Evolutionary conservation across 1,140 invertebrate genomes (phyloP).

Genomic region (Bombus consobrinus): DNA sequence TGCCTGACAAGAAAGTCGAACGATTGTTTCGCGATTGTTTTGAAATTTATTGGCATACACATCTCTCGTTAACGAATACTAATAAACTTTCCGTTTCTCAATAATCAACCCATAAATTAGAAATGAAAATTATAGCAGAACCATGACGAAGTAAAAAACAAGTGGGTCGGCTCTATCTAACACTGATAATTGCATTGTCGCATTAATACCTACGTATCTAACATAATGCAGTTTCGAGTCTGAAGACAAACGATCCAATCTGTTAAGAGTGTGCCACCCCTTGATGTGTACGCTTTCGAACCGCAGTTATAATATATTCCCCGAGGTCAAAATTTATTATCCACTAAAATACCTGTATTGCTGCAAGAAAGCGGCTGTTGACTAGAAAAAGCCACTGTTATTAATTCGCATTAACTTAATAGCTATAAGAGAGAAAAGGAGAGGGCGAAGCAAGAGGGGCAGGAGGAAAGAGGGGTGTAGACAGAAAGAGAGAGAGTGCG

Average conservation of each 20-base stretch:
- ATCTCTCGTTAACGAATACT: conserved; percentile 8
- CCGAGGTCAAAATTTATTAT: conserved; percentile 62
- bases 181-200: conserved; percentile 49
- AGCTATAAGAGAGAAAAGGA: conserved; percentile 52
- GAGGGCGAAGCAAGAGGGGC: background rate
- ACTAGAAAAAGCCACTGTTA: conserved; percentile 74
- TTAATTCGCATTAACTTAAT: conserved; percentile 81
- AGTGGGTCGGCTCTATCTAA: background rate
- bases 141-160: background rate
- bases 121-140: conserved; percentile 10
- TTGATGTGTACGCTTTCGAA: conserved; percentile 58
- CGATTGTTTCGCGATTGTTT: conserved; percentile 6
- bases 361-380: conserved; percentile 61
- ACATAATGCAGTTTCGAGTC: conserved; percentile 50
- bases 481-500: background rate
- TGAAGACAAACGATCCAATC: conserved; percentile 68
- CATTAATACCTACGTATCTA: conserved; percentile 52
- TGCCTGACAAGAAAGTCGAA: conserved; percentile 7
- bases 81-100: conserved; percentile 23
- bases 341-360: conserved; percentile 67
- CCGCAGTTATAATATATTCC: conserved; percentile 58
- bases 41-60: conserved; percentile 17
- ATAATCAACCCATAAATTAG: conserved; percentile 36
- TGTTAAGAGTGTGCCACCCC: conserved; percentile 57
- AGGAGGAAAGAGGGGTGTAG: conserved; percentile 10